Evolutionary conservation across 2,113 vertebrate genomes (phyloP).

Genomic region (Phrynocephalus versicolor): DNA sequence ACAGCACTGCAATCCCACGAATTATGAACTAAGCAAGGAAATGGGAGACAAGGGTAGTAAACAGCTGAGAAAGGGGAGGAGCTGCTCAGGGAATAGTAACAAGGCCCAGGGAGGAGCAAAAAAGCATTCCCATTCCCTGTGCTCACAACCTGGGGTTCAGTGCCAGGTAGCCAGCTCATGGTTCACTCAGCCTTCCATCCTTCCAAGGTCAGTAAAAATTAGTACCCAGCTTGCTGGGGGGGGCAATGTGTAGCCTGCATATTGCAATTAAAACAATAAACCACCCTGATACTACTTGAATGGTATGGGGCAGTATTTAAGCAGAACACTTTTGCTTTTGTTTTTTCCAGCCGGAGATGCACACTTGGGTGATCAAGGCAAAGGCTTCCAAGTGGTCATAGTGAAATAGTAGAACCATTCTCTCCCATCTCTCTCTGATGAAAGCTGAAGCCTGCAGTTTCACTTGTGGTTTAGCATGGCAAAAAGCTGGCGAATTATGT

Average conservation of each 20-base stretch:
- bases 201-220: no score
- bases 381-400: not conserved
- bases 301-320: no score
- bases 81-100: not conserved
- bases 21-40: not conserved
- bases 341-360: not conserved
- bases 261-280: no score
- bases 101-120: not conserved
- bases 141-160: no score
- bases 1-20: not conserved
- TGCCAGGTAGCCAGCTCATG: no score
- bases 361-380: not conserved
- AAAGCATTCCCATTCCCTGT: not conserved
- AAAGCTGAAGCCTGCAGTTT: not conserved
- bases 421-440: not conserved
- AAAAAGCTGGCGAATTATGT: not conserved
- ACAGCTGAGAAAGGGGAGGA: not conserved
- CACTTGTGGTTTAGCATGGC: not conserved
- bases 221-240: no score
- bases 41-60: not conserved
- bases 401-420: not conserved
- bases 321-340: no score
- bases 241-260: no score
- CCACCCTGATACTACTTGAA: no score
- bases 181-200: no score